Conservation (phyloP, 2,797 vertebrate species). For the Chaenodraco wilsoni region DNA sequence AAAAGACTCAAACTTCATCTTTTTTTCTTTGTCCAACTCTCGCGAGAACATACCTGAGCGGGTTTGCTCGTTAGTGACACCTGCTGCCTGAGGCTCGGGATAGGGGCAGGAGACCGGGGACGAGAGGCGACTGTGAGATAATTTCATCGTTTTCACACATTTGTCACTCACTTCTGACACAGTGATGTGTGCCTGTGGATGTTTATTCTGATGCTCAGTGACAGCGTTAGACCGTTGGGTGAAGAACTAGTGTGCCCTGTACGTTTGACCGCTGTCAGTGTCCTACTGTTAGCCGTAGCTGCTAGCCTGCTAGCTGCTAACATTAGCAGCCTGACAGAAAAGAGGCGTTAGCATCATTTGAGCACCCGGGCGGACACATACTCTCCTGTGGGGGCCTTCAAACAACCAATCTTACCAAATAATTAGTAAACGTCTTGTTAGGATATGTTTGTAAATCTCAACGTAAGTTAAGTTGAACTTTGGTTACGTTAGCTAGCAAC, state of each 20-base stretch:
- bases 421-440: not conserved
- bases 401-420: not conserved
- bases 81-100: conserved; percentile 66
- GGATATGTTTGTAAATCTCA: not conserved
- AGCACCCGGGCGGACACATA: not conserved
- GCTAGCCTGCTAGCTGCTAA: conserved; percentile 26
- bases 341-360: conserved; percentile 20
- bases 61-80: conserved; percentile 51
- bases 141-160: conserved; percentile 18
- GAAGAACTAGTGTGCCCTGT: conserved; percentile 22
- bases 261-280: conserved; percentile 74
- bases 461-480: not conserved
- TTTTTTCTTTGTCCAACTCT: conserved; percentile 35
- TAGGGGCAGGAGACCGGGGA: conserved; percentile 54
- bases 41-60: conserved; percentile 68
- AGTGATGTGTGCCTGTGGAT: accelerated
- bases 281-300: conserved; percentile 68
- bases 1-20: not conserved
- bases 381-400: not conserved
- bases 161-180: not conserved
- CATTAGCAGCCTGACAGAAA: not conserved
- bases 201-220: accelerated
- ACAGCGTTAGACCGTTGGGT: accelerated
- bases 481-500: conserved; percentile 4
- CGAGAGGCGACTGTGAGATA: conserved; percentile 54